Evolutionary conservation across 2,113 vertebrate species (phyloP), one percentile per base, ranked within the genome.

Genomic region (Rana temporaria): DNA sequence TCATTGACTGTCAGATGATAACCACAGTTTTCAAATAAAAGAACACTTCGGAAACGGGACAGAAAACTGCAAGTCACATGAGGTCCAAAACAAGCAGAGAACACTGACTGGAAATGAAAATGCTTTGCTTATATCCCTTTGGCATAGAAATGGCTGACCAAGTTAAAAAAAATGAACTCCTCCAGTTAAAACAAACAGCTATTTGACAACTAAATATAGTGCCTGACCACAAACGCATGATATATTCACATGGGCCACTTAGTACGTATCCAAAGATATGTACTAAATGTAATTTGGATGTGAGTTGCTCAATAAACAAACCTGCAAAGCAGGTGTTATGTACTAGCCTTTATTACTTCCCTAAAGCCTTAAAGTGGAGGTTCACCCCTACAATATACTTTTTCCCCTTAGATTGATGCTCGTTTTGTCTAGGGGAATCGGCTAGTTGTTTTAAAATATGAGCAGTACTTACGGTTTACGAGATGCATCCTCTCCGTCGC

Each of bases 41-140:
- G 72, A 81, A 81, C 42, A n/a, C 24, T 64, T 72, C 38, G 79
- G 79, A 72, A 81, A 72, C 20, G 20, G 68, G 59, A 55, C 59
- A 63, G 19, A 72, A 64, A 26, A 32, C 79, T 55, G 48, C 79
- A 73, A 81, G 77, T 18, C 12, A 62, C 32, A 12, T 34, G 42
- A 17, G 68, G 34, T 81, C 79, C 79, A 81, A 81, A 73, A 81
- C 60, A 73, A 81, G 69, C 79, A 73, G 19, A 48, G 20, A 70
- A 62, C 11, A 59, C 20, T 79, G 55, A 60, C 65, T 68, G 78
- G 78, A 80, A 80, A 70, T 80, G 48, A 56, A 69, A 81, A 18
- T 22, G 66, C 57, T 70, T 70, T 80, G 59, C 68, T 72, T 64
- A 72, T 59, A 64, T 64, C 14, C 18, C 22, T 20, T 73, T 81